Percentiles rank a stretch among this genome's conserved stretches.
phyloP scores from a whole-genome alignment of 2,888 invertebrate species.

The Megastigmus dorsalis region DNA sequence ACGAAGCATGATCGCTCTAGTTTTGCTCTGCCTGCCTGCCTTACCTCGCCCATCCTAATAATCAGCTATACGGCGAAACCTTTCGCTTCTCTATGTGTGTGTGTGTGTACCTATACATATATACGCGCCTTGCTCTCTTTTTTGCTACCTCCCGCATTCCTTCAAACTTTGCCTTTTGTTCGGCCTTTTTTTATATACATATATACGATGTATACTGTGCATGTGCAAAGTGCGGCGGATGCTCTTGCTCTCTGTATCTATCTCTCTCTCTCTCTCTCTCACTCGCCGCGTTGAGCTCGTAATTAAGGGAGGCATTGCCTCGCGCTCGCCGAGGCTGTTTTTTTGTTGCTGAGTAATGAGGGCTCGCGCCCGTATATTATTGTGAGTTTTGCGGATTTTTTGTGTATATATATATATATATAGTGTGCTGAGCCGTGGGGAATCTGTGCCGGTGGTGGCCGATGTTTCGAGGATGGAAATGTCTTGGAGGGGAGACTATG shows the following conservation, averaged over 20 bases:
- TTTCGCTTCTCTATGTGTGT: too few species aligned
- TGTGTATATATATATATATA: background rate
- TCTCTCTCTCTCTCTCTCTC: background rate
- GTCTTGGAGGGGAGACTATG: too few species aligned
- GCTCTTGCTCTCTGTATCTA: background rate
- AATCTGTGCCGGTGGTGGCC: too few species aligned
- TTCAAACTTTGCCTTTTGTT: conserved; percentile 8
- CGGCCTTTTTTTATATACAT: background rate
- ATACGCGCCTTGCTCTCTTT: conserved; percentile 15
- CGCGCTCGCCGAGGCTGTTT: background rate
- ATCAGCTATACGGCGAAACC: background rate
- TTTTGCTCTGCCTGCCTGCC: conserved; percentile 11
- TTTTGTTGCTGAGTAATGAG: too few species aligned
- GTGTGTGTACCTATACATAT: too few species aligned
- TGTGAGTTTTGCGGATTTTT: too few species aligned
- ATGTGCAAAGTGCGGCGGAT: background rate
- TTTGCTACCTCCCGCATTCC: conserved; percentile 20
- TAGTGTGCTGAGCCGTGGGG: too few species aligned
- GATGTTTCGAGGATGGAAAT: too few species aligned
- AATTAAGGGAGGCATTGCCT: conserved; percentile 6
- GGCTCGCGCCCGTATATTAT: too few species aligned
- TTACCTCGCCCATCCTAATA: background rate
- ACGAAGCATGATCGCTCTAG: conserved; percentile 49
- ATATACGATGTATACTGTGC: background rate
- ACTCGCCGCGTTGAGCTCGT: background rate